phyloP scores from a whole-genome alignment of 53 echinoderm and acorn worm species.

The Astropecten irregularis region DNA sequence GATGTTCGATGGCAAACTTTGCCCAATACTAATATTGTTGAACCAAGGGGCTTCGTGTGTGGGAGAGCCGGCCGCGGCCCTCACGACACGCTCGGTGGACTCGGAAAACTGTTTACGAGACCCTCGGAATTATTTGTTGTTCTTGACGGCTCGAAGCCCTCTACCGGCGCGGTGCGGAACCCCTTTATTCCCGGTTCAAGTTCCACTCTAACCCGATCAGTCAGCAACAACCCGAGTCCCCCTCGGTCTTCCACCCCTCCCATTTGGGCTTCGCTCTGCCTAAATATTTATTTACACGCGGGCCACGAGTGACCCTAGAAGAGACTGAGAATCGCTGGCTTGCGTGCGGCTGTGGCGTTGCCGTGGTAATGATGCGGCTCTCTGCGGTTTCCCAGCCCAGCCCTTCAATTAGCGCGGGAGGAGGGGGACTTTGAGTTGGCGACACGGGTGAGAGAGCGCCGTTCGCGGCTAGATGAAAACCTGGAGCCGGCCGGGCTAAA shows the following conservation, averaged over 20 bases:
- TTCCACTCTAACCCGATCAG: slow-evolving; percentile 31
- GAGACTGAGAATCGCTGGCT: neutral
- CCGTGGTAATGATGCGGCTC: too few species aligned
- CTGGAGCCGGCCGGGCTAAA: neutral
- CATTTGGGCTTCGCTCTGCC: neutral
- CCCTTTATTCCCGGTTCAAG: slow-evolving; percentile 53
- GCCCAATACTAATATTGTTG: too few species aligned
- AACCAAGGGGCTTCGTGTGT: too few species aligned
- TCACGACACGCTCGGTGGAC: too few species aligned
- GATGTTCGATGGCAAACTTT: too few species aligned
- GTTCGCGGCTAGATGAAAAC: slow-evolving; percentile 9
- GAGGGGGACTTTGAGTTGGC: too few species aligned
- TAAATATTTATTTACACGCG: slow-evolving; percentile 50
- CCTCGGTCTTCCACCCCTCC: too few species aligned
- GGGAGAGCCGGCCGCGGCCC: too few species aligned
- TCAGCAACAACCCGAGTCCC: slow-evolving; percentile 9
- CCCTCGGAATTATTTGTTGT: slow-evolving; percentile 37
- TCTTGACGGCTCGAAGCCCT: slow-evolving; percentile 35
- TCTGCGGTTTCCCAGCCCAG: too few species aligned
- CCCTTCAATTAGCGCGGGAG: slow-evolving; percentile 40
- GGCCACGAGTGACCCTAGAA: slow-evolving; percentile 31
- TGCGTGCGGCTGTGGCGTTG: too few species aligned
- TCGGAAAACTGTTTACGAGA: slow-evolving; percentile 38
- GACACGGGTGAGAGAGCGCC: slow-evolving; percentile 35
- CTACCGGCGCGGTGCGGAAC: slow-evolving; percentile 25